phyloP scores from a whole-genome alignment of 2,113 vertebrate genomes.

The Dasyprocta punctata region DNA sequence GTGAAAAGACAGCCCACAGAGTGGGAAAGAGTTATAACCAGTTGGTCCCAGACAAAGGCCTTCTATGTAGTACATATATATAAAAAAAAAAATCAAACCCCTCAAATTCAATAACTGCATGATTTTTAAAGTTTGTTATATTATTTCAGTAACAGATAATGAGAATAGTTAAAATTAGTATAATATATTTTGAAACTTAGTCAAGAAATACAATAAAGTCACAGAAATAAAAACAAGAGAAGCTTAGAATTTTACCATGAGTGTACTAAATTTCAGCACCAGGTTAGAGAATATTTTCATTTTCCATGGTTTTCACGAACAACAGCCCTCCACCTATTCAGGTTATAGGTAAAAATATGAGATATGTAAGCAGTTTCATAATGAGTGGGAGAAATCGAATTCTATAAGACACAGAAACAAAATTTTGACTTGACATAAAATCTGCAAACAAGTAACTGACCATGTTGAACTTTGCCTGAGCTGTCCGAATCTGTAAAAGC shows the following conservation, averaged over 20 bases:
- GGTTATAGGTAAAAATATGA: not conserved
- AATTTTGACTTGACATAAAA: not conserved
- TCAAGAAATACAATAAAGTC: not conserved
- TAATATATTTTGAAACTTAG: not conserved
- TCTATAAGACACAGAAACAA: not conserved
- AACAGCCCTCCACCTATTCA: fast-evolving
- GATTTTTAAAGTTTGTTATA: not conserved
- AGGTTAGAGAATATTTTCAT: not conserved
- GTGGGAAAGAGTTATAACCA: no score
- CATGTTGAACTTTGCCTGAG: not conserved
- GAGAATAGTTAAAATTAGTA: not conserved
- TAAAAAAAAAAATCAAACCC: no score
- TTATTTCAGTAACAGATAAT: not conserved
- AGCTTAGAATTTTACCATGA: not conserved
- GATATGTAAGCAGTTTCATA: not conserved
- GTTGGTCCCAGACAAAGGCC: no score
- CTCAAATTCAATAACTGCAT: not conserved
- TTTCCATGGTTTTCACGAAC: not conserved
- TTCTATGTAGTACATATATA: no score
- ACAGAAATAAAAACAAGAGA: not conserved
- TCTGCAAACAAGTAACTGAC: not conserved
- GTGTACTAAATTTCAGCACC: not conserved
- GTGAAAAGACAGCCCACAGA: no score
- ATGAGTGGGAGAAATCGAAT: not conserved
- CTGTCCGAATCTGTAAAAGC: not conserved